Evolutionary conservation across 2,888 invertebrate genomes (phyloP).

Genomic region (Mesoligia furuncula): DNA sequence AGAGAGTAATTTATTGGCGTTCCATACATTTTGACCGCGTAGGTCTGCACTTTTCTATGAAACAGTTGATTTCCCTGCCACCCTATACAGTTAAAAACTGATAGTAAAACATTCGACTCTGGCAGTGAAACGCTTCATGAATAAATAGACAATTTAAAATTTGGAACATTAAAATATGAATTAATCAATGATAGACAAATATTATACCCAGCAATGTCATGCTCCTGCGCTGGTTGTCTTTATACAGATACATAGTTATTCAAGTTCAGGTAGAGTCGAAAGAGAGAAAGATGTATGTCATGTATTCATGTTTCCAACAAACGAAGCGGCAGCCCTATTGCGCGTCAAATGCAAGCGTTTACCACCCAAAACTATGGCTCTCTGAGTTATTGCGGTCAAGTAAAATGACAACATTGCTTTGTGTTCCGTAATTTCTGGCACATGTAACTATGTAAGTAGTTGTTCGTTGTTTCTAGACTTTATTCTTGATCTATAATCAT

Average conservation of each 20-base stretch:
- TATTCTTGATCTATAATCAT: neutral
- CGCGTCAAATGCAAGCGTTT: constrained; percentile 22
- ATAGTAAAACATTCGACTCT: neutral
- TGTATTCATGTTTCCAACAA: constrained; percentile 3
- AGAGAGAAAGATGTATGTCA: neutral
- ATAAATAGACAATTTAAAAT: neutral
- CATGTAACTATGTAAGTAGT: neutral
- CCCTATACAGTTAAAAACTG: neutral
- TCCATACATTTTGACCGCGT: no score
- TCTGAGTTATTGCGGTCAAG: constrained; percentile 41
- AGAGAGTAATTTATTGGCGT: no score
- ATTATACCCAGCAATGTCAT: neutral
- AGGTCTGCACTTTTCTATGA: no score
- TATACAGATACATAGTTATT: neutral
- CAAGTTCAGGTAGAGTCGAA: constrained; percentile 24
- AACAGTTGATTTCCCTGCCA: no score
- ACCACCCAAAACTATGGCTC: constrained; percentile 6
- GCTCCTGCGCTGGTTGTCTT: neutral
- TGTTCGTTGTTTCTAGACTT: neutral
- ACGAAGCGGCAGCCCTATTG: constrained; percentile 36
- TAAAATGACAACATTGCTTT: constrained; percentile 32
- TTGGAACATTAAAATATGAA: neutral
- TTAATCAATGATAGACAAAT: neutral
- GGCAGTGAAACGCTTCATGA: neutral
- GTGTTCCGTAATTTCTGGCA: constrained; percentile 28